Evolutionary conservation across 2,888 invertebrate species (phyloP).

Genomic region (Drosophila ustulata): DNA sequence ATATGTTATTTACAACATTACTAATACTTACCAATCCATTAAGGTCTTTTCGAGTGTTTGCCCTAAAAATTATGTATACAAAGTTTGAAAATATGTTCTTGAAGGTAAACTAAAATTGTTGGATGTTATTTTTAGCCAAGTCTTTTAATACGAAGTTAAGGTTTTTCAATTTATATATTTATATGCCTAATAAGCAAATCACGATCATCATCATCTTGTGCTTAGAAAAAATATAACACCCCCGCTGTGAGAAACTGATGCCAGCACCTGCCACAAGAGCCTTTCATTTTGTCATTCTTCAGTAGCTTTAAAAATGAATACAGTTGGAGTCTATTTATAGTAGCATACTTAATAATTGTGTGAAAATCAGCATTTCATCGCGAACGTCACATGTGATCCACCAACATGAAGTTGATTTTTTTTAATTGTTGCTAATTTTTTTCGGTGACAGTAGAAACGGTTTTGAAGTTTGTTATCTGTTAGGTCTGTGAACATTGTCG

Average conservation of each 20-base stretch:
- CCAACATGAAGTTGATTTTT: conserved; percentile 33
- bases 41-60: no score
- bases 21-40: no score
- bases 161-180: conserved; percentile 30
- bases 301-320: conserved; percentile 37
- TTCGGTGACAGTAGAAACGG: conserved; percentile 20
- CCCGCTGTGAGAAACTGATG: conserved; percentile 31
- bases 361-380: conserved; percentile 41
- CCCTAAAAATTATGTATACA: no score
- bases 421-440: conserved; percentile 55
- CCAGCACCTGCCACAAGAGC: conserved; percentile 47
- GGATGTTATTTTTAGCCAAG: conserved; percentile 38
- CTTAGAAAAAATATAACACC: conserved; percentile 33
- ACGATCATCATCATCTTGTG: conserved; percentile 36
- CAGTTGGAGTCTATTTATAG: conserved; percentile 53
- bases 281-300: conserved; percentile 35
- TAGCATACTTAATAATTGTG: conserved; percentile 45
- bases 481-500: conserved; percentile 5
- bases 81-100: no score
- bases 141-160: conserved; percentile 28
- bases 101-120: not conserved
- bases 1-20: no score
- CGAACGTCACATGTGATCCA: conserved; percentile 54
- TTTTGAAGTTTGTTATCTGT: not conserved
- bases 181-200: conserved; percentile 43